These are phyloP conservation scores for Ambastaia sidthimunki DNA, from an alignment of 2,797 vertebrate genomes.

Conservation along the genomic window DNA sequence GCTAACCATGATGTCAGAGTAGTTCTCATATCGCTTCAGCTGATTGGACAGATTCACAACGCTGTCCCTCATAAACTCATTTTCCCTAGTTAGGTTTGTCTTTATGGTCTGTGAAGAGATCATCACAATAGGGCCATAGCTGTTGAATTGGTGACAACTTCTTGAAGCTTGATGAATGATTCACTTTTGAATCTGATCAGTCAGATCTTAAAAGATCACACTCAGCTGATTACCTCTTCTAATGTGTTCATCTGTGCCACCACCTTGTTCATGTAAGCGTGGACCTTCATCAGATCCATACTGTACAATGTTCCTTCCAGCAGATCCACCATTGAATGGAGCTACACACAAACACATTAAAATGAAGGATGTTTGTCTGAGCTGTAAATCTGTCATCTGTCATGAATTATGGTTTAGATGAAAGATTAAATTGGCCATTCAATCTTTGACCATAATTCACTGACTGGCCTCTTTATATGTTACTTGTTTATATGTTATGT, in stretches of 20 bases:
- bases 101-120: constrained; percentile 86
- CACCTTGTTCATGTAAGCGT: constrained; percentile 93
- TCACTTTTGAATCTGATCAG: not conserved
- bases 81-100: constrained; percentile 91
- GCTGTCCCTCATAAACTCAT: constrained; percentile 89
- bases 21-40: constrained; percentile 92
- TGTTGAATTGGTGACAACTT: not conserved
- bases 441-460: no score
- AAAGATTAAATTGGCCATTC: not conserved
- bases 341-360: constrained; percentile 74
- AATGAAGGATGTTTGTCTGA: constrained; percentile 6
- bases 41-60: constrained; percentile 87
- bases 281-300: constrained; percentile 96
- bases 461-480: no score
- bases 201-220: not conserved
- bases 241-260: constrained; percentile 92
- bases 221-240: constrained; percentile 84
- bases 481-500: no score
- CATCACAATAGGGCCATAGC: not conserved
- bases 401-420: not conserved
- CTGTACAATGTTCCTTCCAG: constrained; percentile 94
- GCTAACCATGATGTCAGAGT: constrained; percentile 93
- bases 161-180: not conserved
- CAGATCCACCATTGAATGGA: constrained; percentile 96
- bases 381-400: not conserved